Evolutionary conservation across 2,888 invertebrate species (phyloP), one percentile per base, ranked within the genome.

Genomic region (Drosophila melanosoma): DNA sequence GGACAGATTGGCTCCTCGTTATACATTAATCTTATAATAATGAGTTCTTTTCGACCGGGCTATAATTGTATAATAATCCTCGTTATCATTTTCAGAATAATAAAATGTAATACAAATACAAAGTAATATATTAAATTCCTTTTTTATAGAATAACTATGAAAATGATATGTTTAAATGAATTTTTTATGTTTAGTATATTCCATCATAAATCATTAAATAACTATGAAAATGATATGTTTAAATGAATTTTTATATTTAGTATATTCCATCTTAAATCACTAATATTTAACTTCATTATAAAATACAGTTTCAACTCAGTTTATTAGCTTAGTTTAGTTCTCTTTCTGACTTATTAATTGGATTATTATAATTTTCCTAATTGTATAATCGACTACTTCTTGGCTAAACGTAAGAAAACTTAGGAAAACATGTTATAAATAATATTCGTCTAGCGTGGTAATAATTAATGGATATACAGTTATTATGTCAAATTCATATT

Each of bases 391-490:
- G 33, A 11, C 33, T 12, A 15, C 26, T 32, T 6, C n/a, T 20
- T 42, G 20, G 20, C 7, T 23, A 45, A 20, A 11, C 2, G 7
- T 7, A 38, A 8, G 38, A 17, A 38, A 38, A 17, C 4, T 4
- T 8, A 15, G 23, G 45, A 7, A 45, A 45, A 45, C 8, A 45
- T 45, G 23, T 15, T 23, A 4, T 12, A 20, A 15, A 20, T 7
- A 20, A 12, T 23, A 45, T 23, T 45, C 8, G 45, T 23, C 20
- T 15, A 23, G 15, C 15, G 8, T 45, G 15, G 40, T 29, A 26
- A 68, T 15, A 32, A n/a, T 23, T 35, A 45, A 1, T 65, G 33
- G 4, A n/a, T 52, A 67, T 11, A 12, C 8, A 65, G 40, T 35
- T 20, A 66, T 54, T 54, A 48, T 15, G 0, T n/a, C 35, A 15